phyloP scores from a whole-genome alignment of 2,888 invertebrate species.

The Nomada flava region DNA sequence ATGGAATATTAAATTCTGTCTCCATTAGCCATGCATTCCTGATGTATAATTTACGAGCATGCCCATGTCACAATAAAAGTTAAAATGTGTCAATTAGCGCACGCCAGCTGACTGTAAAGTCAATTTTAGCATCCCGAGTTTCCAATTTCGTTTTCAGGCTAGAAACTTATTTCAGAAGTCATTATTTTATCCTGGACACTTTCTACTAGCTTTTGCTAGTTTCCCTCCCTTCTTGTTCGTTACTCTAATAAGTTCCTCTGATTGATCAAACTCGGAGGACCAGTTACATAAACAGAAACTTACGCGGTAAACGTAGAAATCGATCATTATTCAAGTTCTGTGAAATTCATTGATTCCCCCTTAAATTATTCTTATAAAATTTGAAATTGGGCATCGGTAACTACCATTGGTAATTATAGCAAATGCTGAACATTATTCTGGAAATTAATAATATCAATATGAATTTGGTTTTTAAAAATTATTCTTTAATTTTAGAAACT shows the following conservation, averaged over 20 bases:
- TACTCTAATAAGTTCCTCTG: neutral
- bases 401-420: too few relatives aligned
- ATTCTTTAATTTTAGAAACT: too few relatives aligned
- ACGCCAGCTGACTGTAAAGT: slow-evolving; percentile 11
- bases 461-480: too few relatives aligned
- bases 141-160: slow-evolving; percentile 13
- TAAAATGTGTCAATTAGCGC: slow-evolving; percentile 26
- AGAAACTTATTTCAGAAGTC: slow-evolving; percentile 15
- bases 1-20: neutral
- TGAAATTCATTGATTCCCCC: neutral
- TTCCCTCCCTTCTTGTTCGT: neutral
- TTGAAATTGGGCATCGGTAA: too few relatives aligned
- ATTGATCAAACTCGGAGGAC: neutral
- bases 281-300: neutral
- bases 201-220: neutral
- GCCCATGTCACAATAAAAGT: slow-evolving; percentile 20
- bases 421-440: neutral
- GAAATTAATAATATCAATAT: too few relatives aligned
- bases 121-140: slow-evolving; percentile 31
- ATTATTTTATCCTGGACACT: slow-evolving; percentile 6
- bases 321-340: too few relatives aligned
- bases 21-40: neutral
- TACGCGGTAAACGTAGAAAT: neutral
- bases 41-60: slow-evolving; percentile 32
- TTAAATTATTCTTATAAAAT: too few relatives aligned